Evolutionary conservation across 2,888 invertebrate genomes (phyloP).

Genomic region (Platerodrilus igneus): DNA sequence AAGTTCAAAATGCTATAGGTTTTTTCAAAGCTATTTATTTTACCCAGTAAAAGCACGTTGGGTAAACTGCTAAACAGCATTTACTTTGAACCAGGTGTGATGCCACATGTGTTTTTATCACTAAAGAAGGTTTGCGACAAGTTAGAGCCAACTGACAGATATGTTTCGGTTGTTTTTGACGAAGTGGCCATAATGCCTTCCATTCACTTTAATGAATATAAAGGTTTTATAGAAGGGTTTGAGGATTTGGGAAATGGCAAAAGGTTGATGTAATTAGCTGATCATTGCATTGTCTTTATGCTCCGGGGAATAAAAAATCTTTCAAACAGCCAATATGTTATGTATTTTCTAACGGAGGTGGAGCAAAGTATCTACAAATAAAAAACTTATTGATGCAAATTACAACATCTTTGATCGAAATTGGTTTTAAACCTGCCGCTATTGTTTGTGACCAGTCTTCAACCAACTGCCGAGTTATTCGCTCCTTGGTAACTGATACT

Average conservation of each 20-base stretch:
- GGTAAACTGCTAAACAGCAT: too few relatives aligned
- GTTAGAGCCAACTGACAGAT: too few relatives aligned
- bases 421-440: slow-evolving; percentile 18
- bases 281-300: slow-evolving; percentile 31
- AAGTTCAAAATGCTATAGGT: too few relatives aligned
- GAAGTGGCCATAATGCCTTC: slow-evolving; percentile 3
- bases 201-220: slow-evolving; percentile 3
- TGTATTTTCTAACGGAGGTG: not conserved
- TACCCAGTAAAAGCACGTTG: too few relatives aligned
- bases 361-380: slow-evolving; percentile 3
- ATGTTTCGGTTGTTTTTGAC: not conserved
- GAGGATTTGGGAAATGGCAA: slow-evolving; percentile 22
- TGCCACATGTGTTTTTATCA: too few relatives aligned
- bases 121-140: too few relatives aligned
- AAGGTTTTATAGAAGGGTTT: slow-evolving; percentile 6
- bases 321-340: slow-evolving; percentile 4
- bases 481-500: slow-evolving; percentile 11
- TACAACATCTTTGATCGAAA: slow-evolving; percentile 11
- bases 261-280: slow-evolving; percentile 21
- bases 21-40: too few relatives aligned
- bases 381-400: not conserved
- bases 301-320: slow-evolving; percentile 19
- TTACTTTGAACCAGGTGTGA: too few relatives aligned
- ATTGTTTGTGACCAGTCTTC: slow-evolving; percentile 19
- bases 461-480: slow-evolving; percentile 8